Evolutionary conservation across 1,140 invertebrate genomes (phyloP).

Genomic region (Caerostris extrusa): DNA sequence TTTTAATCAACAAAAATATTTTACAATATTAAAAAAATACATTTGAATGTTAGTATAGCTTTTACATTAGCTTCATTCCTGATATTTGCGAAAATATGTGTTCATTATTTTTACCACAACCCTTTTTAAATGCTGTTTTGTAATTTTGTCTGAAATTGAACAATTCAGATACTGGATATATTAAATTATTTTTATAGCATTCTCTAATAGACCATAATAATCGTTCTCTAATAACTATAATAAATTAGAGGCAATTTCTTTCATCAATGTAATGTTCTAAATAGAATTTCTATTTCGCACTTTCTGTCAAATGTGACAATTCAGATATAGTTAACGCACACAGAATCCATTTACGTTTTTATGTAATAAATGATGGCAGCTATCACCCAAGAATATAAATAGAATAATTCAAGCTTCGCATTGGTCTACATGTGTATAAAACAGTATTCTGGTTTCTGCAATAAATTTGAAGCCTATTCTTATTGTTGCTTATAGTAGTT

Average conservation of each 20-base stretch:
- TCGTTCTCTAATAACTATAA: too few relatives aligned
- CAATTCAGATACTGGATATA: neutral
- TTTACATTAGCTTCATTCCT: too few relatives aligned
- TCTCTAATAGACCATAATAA: neutral
- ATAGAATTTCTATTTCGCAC: neutral
- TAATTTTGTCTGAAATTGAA: neutral
- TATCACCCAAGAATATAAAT: constrained; percentile 3
- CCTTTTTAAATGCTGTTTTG: neutral
- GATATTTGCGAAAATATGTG: neutral
- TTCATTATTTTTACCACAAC: neutral
- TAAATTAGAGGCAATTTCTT: neutral
- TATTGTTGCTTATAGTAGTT: neutral
- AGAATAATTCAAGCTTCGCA: neutral
- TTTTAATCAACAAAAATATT: too few relatives aligned
- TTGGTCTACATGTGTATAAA: neutral
- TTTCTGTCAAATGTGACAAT: neutral
- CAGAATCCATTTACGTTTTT: constrained; percentile 5
- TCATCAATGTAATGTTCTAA: constrained; percentile 1
- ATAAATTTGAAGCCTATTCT: neutral
- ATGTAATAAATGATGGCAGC: neutral
- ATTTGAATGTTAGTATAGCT: too few relatives aligned
- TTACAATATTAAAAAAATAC: too few relatives aligned
- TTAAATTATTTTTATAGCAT: neutral
- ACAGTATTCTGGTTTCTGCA: neutral
- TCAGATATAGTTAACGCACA: neutral